These are phyloP conservation scores for Pheosia tremula DNA, from an alignment of 2,888 invertebrate species.

Conservation along the genomic window DNA sequence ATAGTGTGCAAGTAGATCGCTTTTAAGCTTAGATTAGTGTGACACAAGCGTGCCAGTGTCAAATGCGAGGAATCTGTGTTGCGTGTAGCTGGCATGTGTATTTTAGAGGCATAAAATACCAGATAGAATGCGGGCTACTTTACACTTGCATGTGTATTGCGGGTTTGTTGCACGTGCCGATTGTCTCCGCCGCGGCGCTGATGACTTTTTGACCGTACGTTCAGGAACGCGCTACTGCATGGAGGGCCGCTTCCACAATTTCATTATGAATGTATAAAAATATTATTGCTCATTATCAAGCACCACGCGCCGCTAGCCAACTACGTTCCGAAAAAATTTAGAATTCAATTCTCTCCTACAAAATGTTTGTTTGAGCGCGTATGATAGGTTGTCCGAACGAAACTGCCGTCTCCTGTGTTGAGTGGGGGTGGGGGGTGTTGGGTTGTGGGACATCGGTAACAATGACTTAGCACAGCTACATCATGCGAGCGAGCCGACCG, in stretches of 20 bases:
- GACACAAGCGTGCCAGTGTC: no score
- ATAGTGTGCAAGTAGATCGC: no score
- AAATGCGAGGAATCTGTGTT: no score
- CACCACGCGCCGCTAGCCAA: slow-evolving; percentile 83
- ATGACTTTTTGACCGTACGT: slow-evolving; percentile 74
- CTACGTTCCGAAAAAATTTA: slow-evolving; percentile 76
- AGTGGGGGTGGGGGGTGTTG: slow-evolving; percentile 45
- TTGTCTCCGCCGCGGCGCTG: slow-evolving; percentile 17
- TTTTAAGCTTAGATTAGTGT: no score
- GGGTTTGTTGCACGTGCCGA: slow-evolving; percentile 12
- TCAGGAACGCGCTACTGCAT: slow-evolving; percentile 47
- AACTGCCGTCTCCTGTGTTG: slow-evolving; percentile 43
- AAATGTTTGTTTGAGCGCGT: slow-evolving; percentile 71
- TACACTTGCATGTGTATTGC: no score
- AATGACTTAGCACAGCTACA: slow-evolving; percentile 79
- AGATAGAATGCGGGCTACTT: no score
- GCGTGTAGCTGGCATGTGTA: no score
- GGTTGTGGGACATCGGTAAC: slow-evolving; percentile 61
- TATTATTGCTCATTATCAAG: slow-evolving; percentile 84
- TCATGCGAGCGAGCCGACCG: slow-evolving; percentile 64
- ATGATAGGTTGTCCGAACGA: slow-evolving; percentile 63
- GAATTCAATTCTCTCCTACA: slow-evolving; percentile 74
- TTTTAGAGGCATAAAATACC: no score
- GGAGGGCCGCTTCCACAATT: slow-evolving; percentile 66
- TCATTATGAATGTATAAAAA: slow-evolving; percentile 83